Base-by-base conservation (phyloP, 2,888 invertebrate genomes). In the Elegia similella region DNA sequence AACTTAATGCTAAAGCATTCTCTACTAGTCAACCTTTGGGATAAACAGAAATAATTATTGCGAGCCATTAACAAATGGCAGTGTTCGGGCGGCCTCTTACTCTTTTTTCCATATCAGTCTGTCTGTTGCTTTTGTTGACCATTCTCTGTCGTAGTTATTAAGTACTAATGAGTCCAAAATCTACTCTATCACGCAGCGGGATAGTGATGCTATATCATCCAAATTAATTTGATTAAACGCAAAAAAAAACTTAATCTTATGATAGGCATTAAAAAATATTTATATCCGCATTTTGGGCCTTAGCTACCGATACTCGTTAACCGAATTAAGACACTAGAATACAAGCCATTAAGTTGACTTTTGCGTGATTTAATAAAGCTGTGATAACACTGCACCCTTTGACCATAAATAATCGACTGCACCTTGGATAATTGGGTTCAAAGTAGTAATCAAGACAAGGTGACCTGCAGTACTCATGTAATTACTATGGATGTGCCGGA, bases 301-400 rank as follows among this genome's bases (percentile, higher is more conserved):
- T 17, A 50, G 8, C 30, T 42, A 47, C 42, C 42, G 12, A 13
- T 13, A 10, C 8, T 16, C 13, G 13, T 12, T 42, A 48, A 30
- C 42, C 32, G 29, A 56, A 42, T 56, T 42, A 12, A 29, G 1
- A 23, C 56, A 13, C 23, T 56, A 42, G 38, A n/a, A 10, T 13
- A 50, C 48, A 48, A 23, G 15, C n/a, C 10, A 56, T 50, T 42
- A 48, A 48, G 42, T 42, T 29, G 13, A 42, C 42, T 47, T 16
- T 38, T 13, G 16, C 10, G 6, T 56, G 42, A 56, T 56, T 48
- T 48, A 48, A 42, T 48, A n/a, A 6, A 23, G 0, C 10, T 42
- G 29, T n/a, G 63, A 63, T 63, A 63, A 61, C 61, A 55, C 32
- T 55, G 60, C n/a, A n/a, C n/a, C n/a, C n/a, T n/a, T n/a, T n/a